phyloP scores from a whole-genome alignment of 1,140 invertebrate genomes.

The Tetranychus urticae region DNA sequence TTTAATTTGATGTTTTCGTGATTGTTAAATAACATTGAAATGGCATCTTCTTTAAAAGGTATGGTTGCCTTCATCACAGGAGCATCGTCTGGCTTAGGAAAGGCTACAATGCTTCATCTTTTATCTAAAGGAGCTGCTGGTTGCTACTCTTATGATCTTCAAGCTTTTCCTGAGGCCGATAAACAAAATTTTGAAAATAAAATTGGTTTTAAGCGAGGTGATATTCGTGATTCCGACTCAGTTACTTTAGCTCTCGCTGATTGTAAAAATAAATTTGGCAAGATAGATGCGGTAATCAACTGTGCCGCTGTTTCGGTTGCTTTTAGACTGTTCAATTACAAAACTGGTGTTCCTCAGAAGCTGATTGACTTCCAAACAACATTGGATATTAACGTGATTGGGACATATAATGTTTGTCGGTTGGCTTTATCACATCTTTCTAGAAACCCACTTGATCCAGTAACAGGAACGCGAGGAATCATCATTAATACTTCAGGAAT shows the following conservation, averaged over 20 bases:
- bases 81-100: constrained; percentile 71
- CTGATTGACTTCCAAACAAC: constrained; percentile 32
- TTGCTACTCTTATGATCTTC: constrained; percentile 52
- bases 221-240: constrained; percentile 62
- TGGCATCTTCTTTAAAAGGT: constrained; percentile 6
- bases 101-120: constrained; percentile 56
- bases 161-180: not conserved
- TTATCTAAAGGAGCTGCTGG: constrained; percentile 44
- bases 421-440: constrained; percentile 51
- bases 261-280: constrained; percentile 56
- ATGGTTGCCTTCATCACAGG: constrained; percentile 60
- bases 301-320: constrained; percentile 84
- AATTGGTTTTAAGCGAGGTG: constrained; percentile 1
- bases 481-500: constrained; percentile 87
- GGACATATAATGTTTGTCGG: constrained; percentile 84
- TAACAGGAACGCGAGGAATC: constrained; percentile 59
- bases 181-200: constrained; percentile 16
- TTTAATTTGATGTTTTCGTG: not conserved
- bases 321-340: constrained; percentile 67
- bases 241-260: constrained; percentile 44
- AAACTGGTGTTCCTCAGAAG: constrained; percentile 46
- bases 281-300: constrained; percentile 65
- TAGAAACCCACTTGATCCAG: constrained; percentile 36
- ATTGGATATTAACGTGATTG: constrained; percentile 31
- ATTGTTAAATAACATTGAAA: not conserved